phyloP scores from a whole-genome alignment of 2,888 invertebrate species.

The Lithophane ornitopus region DNA sequence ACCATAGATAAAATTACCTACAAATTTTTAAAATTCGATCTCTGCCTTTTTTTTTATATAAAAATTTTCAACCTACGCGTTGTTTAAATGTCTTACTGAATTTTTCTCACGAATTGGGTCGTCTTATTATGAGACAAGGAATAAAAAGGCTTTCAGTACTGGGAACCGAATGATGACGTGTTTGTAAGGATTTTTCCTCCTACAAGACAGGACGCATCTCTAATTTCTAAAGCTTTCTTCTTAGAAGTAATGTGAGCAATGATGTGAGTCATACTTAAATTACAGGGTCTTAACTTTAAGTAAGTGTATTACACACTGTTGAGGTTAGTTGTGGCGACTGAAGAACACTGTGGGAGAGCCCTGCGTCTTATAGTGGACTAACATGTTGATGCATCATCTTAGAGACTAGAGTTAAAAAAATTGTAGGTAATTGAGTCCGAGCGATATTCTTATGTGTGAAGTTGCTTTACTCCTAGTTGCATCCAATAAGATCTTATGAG shows the following conservation, averaged over 20 bases:
- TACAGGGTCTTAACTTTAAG: slow-evolving; percentile 26
- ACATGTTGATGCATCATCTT: no score
- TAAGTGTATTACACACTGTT: not conserved
- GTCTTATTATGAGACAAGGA: slow-evolving; percentile 51
- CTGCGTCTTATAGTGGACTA: no score
- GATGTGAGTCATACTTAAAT: slow-evolving; percentile 47
- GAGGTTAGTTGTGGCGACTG: no score
- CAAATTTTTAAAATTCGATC: no score
- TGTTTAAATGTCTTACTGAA: slow-evolving; percentile 48
- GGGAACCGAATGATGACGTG: slow-evolving; percentile 64
- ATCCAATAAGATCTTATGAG: not conserved
- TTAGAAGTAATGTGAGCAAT: slow-evolving; percentile 60
- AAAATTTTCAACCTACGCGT: slow-evolving; percentile 41
- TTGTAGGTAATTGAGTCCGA: not conserved
- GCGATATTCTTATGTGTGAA: not conserved
- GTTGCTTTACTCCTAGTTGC: not conserved
- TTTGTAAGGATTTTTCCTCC: slow-evolving; percentile 65
- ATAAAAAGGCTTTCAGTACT: slow-evolving; percentile 66
- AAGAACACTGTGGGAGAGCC: no score
- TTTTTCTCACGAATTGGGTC: slow-evolving; percentile 67
- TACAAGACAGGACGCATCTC: slow-evolving; percentile 9
- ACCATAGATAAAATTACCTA: slow-evolving; percentile 32
- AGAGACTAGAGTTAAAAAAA: no score
- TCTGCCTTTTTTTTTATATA: no score
- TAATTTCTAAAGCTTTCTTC: slow-evolving; percentile 69